These are phyloP conservation scores for Ricordea florida DNA, from an alignment of 92 coral and sea anemone genomes.

Conservation along the genomic window DNA sequence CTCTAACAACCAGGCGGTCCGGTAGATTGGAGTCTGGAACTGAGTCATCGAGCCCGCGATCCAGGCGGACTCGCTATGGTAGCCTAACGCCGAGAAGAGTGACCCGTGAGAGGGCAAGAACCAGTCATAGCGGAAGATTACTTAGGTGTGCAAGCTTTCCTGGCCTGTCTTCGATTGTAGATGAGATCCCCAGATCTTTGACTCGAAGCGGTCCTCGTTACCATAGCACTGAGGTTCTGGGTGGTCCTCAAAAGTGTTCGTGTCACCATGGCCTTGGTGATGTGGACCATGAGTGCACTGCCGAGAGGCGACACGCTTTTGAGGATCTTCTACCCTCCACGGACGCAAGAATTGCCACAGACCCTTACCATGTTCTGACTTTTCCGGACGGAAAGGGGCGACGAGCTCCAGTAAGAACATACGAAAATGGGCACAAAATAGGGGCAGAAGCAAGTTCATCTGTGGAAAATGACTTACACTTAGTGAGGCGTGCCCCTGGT, in stretches of 20 bases:
- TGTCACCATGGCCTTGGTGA: slow-evolving; percentile 14
- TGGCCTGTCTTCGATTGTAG: slow-evolving; percentile 48
- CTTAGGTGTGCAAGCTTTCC: slow-evolving; percentile 86
- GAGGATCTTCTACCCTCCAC: slow-evolving; percentile 1
- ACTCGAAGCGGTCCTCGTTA: slow-evolving; percentile 67
- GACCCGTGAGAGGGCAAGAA: slow-evolving; percentile 12
- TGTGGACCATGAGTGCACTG: background rate
- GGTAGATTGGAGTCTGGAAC: background rate
- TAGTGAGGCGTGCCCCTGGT: background rate
- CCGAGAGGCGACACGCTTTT: background rate
- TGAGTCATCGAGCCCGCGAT: background rate
- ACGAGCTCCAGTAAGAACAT: background rate
- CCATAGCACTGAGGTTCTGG: slow-evolving; percentile 63
- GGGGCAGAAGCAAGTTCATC: background rate
- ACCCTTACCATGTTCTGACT: slow-evolving; percentile 14
- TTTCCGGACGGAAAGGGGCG: slow-evolving; percentile 3
- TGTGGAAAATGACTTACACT: background rate
- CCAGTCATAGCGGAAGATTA: slow-evolving; percentile 46
- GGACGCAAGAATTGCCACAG: background rate
- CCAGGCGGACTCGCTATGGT: slow-evolving; percentile 53
- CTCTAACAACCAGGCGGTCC: slow-evolving; percentile 29
- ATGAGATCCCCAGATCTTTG: slow-evolving; percentile 62
- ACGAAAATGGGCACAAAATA: slow-evolving; percentile 6
- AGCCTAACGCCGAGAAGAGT: slow-evolving; percentile 34
- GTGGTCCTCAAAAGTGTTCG: slow-evolving; percentile 1